A percentile compares a stretch with the other conserved stretches of the same genome.
Conservation (phyloP, 2,888 invertebrate species). For the Crematogaster levior region DNA sequence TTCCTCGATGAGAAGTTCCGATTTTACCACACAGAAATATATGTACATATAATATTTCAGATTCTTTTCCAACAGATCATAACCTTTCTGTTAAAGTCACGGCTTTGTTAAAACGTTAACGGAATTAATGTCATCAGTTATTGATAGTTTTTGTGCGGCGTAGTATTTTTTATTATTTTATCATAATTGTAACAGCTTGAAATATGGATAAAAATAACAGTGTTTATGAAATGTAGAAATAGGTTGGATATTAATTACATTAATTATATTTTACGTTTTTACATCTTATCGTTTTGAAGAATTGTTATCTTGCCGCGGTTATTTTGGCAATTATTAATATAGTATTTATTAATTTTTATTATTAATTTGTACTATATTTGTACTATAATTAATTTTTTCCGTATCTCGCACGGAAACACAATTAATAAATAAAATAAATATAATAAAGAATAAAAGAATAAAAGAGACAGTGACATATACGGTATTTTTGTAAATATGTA, state of each 20-base stretch:
- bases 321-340: background rate
- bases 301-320: background rate
- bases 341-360: conserved; percentile 8
- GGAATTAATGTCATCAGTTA: background rate
- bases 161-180: background rate
- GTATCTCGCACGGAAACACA: background rate
- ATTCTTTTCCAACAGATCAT: background rate
- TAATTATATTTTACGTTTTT: no score
- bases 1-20: background rate
- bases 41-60: no score
- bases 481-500: conserved; percentile 20
- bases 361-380: background rate
- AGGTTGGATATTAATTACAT: background rate
- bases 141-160: background rate
- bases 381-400: background rate
- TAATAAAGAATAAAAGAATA: background rate
- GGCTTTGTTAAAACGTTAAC: background rate
- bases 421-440: background rate
- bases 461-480: background rate
- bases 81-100: background rate
- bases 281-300: background rate
- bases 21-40: background rate
- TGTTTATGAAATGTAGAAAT: background rate
- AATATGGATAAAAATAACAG: background rate
- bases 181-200: background rate